Base-by-base conservation (phyloP, 2,888 invertebrate genomes). In the Selenia dentaria region DNA sequence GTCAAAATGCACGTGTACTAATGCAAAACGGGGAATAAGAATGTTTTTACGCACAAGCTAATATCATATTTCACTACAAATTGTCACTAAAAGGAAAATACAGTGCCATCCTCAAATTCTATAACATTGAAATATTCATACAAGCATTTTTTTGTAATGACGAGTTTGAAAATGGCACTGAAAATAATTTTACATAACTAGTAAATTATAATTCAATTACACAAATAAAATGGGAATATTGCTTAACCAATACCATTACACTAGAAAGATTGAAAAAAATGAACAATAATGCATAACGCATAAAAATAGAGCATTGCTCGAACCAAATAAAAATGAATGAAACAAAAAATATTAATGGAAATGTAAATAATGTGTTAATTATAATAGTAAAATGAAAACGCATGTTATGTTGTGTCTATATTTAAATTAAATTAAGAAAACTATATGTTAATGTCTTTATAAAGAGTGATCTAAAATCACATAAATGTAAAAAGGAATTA, bases 381-480 rank as follows among this genome's bases (percentile, higher is more conserved):
- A 72, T 29, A 32, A 62, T 70, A 54, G 57, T 51, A 57, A 35
- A 36, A 56, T 58, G 55, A 53, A 45, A 65, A 74, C 44, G 49
- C 44, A 49, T 57, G 59, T 59, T 54, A 51, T 79, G 86, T 86
- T 79, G 86, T 86, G 83, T 86, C 81, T 83, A 68, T 41, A 56
- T 53, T 51, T 45, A 65, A 83, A 67, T 79, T 78, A 67, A 76
- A 70, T 71, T 72, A 75, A 54, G 63, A 58, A 72, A 81, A 81
- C 85, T 87, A 88, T 74, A 74, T 83, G 86, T 87, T 89, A 89
- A 90, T 90, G 89, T 90, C 89, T 90, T 90, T 90, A 87, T 85
- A 81, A 44, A 74, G 74, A 75, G 89, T 88, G 87, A 89, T 83
- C 79, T 83, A 85, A 32, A 58, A 85, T 89, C 88, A 88, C 87